Evolutionary conservation across 2,797 vertebrate genomes (phyloP).

Genomic region (Momotus momota): DNA sequence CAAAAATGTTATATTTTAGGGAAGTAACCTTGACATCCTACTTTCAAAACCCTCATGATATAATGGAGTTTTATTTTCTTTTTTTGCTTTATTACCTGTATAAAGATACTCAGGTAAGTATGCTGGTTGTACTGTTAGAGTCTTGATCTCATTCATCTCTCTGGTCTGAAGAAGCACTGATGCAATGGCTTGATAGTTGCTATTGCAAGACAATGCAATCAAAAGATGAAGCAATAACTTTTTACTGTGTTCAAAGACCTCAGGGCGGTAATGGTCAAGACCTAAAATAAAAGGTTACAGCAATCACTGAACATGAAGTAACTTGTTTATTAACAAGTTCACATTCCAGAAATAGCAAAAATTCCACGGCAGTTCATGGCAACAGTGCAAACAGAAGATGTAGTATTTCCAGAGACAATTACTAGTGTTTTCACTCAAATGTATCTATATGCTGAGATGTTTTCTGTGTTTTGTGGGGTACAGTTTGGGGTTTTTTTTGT

Average conservation of each 20-base stretch:
- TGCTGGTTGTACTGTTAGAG: constrained; percentile 92
- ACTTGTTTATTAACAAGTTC: constrained; percentile 23
- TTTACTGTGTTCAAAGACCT: constrained; percentile 98
- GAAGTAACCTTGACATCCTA: background rate
- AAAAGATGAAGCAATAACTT: constrained; percentile 94
- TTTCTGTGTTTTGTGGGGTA: no score
- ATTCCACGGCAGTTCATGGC: constrained; percentile 20
- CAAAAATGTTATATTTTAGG: background rate
- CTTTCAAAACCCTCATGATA: background rate
- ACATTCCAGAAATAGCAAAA: constrained; percentile 63
- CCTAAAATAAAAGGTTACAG: constrained; percentile 80
- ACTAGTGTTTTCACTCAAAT: background rate
- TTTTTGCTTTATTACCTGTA: constrained; percentile 82
- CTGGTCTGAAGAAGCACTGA: constrained; percentile 95
- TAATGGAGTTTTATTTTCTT: background rate
- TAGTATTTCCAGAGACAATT: background rate
- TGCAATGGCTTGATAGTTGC: constrained; percentile 94
- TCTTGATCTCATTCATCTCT: constrained; percentile 94
- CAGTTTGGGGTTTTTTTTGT: no score
- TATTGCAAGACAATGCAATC: constrained; percentile 95
- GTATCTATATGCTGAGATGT: no score
- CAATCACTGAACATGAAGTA: constrained; percentile 33
- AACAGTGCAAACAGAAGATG: constrained; percentile 11
- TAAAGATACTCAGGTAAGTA: constrained; percentile 92
- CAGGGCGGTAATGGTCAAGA: constrained; percentile 96